Conservation (phyloP, 1,140 invertebrate genomes). For the Zaprionus inermis region DNA sequence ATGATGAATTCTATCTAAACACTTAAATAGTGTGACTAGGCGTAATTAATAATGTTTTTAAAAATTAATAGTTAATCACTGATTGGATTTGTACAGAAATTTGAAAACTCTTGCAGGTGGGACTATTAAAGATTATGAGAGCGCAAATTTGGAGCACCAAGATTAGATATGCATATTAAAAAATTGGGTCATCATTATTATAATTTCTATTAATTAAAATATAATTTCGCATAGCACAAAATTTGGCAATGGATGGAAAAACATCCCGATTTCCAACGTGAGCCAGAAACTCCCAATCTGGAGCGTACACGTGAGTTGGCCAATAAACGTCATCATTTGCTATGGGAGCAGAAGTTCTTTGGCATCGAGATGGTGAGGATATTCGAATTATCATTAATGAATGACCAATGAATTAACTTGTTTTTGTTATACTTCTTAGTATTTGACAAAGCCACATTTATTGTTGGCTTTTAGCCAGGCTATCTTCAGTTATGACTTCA, state of each 20-base stretch:
- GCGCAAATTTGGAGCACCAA: slow-evolving; percentile 12
- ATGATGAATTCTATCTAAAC: not conserved
- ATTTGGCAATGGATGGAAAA: slow-evolving; percentile 91
- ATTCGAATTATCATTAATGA: not conserved
- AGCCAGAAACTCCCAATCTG: slow-evolving; percentile 85
- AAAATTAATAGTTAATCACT: not conserved
- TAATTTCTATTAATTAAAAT: not conserved
- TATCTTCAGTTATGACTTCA: slow-evolving; percentile 90
- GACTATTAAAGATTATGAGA: slow-evolving; percentile 7
- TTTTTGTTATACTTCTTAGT: slow-evolving; percentile 68
- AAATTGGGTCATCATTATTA: not conserved
- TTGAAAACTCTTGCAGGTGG: slow-evolving; percentile 1
- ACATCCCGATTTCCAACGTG: slow-evolving; percentile 90
- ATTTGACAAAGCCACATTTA: slow-evolving; percentile 80
- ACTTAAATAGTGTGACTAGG: not conserved
- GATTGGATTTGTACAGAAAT: not conserved
- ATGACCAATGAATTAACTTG: slow-evolving; percentile 9
- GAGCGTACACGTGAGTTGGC: slow-evolving; percentile 88
- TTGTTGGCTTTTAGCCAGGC: slow-evolving; percentile 85
- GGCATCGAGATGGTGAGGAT: slow-evolving; percentile 85
- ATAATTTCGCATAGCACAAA: slow-evolving; percentile 85
- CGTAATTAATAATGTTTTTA: not conserved
- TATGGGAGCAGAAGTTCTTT: slow-evolving; percentile 88
- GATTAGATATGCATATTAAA: not conserved
- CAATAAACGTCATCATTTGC: slow-evolving; percentile 86